phyloP scores from a whole-genome alignment of 2,113 vertebrate genomes.

The Brachyhypopomus gauderio region DNA sequence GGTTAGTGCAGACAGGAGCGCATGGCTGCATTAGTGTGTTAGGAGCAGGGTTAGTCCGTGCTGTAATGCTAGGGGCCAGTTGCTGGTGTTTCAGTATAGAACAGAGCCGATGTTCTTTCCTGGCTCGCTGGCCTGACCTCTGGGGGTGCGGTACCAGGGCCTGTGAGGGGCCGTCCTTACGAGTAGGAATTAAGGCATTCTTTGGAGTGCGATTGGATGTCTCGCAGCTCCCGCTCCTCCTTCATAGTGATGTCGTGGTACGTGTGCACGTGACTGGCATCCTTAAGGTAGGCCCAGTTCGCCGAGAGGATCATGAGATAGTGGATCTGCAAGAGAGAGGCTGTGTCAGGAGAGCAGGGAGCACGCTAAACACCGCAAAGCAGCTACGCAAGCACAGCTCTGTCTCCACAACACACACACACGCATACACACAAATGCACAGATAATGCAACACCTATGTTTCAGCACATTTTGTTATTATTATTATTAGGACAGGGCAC shows the following conservation, averaged over 20 bases:
- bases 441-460: slow-evolving; percentile 10
- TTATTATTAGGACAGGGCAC: slow-evolving; percentile 53
- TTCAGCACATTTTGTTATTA: slow-evolving; percentile 49
- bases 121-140: no score
- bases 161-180: slow-evolving; percentile 73
- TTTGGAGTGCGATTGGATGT: slow-evolving; percentile 98
- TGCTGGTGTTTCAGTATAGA: slow-evolving; percentile 66
- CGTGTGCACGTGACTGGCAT: slow-evolving; percentile 97
- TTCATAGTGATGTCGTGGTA: slow-evolving; percentile 99
- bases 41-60: slow-evolving; percentile 82
- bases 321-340: slow-evolving; percentile 99
- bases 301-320: slow-evolving; percentile 99
- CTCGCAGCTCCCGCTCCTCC: slow-evolving; percentile 98
- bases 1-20: slow-evolving; percentile 77
- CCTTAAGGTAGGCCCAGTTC: slow-evolving; percentile 99
- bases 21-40: slow-evolving; percentile 81
- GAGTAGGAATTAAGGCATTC: slow-evolving; percentile 99
- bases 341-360: slow-evolving; percentile 90
- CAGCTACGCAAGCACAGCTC: slow-evolving; percentile 83
- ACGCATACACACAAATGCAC: slow-evolving; percentile 23
- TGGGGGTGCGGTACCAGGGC: no score
- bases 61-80: slow-evolving; percentile 31
- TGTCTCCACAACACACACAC: slow-evolving; percentile 55
- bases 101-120: slow-evolving; percentile 54
- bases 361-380: slow-evolving; percentile 90